Conservation (phyloP, 1,140 invertebrate genomes). For the Zaprionus ghesquierei region DNA sequence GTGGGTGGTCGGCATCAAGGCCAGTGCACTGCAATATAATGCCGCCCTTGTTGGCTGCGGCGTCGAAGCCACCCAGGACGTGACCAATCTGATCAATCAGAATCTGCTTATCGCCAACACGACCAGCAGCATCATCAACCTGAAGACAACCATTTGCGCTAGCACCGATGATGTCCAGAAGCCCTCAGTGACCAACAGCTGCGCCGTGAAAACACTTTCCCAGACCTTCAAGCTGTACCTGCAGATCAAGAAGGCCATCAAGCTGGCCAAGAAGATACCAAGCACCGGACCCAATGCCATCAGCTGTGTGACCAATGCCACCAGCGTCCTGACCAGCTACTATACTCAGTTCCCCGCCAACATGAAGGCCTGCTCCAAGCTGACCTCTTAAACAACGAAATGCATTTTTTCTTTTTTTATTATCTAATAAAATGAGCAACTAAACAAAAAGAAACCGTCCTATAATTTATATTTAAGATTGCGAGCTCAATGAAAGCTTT, state of each 20-base stretch:
- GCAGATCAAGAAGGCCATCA: conserved; percentile 27
- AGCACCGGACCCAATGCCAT: conserved; percentile 52
- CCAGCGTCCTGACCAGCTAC: conserved; percentile 38
- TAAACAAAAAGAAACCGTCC: not conserved
- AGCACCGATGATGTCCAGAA: not conserved
- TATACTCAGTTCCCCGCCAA: conserved; percentile 61
- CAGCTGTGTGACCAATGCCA: conserved; percentile 41
- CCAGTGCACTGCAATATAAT: conserved; percentile 47
- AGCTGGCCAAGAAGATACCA: conserved; percentile 47
- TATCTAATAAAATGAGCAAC: not conserved
- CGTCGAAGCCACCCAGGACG: conserved; percentile 43
- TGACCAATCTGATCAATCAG: conserved; percentile 60
- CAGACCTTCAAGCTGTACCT: conserved; percentile 26
- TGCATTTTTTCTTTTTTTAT: conserved; percentile 2
- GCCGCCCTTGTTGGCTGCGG: conserved; percentile 38
- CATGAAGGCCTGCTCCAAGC: conserved; percentile 51
- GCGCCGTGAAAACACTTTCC: conserved; percentile 19
- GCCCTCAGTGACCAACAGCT: conserved; percentile 24
- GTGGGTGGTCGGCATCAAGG: conserved; percentile 56
- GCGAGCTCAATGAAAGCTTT: not conserved
- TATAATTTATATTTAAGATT: not conserved
- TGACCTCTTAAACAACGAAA: conserved; percentile 32
- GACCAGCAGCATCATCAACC: conserved; percentile 42
- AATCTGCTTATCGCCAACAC: conserved; percentile 43
- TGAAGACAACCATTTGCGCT: conserved; percentile 39